Evolutionary conservation across 2,888 invertebrate species (phyloP), one percentile per base, ranked within the genome.

Genomic region (Limnephilus auricula): DNA sequence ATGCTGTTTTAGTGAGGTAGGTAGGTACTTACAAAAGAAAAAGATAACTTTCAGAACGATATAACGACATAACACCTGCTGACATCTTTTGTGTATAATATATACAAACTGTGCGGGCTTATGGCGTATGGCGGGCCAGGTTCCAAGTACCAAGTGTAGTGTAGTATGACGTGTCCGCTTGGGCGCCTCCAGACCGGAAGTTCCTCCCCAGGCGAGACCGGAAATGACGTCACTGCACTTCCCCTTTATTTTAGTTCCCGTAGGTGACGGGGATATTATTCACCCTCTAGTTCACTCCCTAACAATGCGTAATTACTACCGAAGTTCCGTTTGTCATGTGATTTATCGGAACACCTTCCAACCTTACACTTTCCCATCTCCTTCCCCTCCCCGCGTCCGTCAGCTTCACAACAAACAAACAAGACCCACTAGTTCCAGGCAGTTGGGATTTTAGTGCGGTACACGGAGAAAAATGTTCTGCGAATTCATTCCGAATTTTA

Each of bases 121-220:
- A 65, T 65, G 31, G 50, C 32, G 50, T 31, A 18, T 15, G 50
- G 86, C 85, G 40, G 40, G 40, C 13, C 12, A 40, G 13, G 40
- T 40, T 40, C 40, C 5, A 15, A 30, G 40, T 45, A 45, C n/a
- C 30, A 82, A 82, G 32, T 32, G 31, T 40, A 25, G 32, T 12
- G 45, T 50, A 50, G 45, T 50, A 40, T 37, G 40, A 34, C 37
- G 86, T 31, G 6, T 86, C 86, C 65, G 86, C 86, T 30, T 65
- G 79, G 82, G 82, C 32, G 82, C 45, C 30, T 40, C 37, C 82
- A n/a, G 40, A 45, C 89, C 89, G 89, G 89, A 89, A 86, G 65
- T 86, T 31, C 86, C 86, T 50, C 65, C 86, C 86, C 86, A 18
- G 86, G 15, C 86, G 50, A 65, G 65, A 65, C 86, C 86, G 86